Conservation (phyloP, 2,797 vertebrate species). For the Dipus sagitta region DNA sequence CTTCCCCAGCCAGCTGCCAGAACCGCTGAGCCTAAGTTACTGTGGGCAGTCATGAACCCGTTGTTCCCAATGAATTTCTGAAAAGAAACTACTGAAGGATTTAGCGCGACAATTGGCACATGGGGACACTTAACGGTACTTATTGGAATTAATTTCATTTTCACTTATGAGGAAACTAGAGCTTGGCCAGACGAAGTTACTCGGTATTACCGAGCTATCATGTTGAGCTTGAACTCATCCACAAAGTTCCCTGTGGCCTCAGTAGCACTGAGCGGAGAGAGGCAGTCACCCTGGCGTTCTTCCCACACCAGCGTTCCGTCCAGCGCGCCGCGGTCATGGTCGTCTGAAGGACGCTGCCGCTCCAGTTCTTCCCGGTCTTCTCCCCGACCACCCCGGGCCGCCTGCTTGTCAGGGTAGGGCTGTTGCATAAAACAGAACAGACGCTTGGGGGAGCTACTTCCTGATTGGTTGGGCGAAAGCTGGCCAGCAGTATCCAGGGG, state of each 20-base stretch:
- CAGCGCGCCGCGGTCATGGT: background rate
- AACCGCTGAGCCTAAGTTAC: background rate
- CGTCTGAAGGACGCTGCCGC: constrained; percentile 1
- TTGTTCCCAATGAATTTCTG: background rate
- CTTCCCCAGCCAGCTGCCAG: background rate
- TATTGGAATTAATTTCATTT: background rate
- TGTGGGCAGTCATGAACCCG: background rate
- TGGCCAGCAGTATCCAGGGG: background rate
- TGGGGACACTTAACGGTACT: background rate
- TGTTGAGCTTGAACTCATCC: background rate
- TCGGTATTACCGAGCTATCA: background rate
- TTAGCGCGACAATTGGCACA: background rate
- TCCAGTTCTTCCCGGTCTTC: background rate
- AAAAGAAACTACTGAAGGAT: constrained; percentile 9
- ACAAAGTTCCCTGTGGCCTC: background rate
- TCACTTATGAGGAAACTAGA: background rate
- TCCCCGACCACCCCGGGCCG: background rate
- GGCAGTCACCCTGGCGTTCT: background rate
- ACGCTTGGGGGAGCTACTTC: constrained; percentile 62
- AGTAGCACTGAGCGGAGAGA: background rate
- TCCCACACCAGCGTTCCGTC: background rate
- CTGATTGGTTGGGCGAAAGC: constrained; percentile 30
- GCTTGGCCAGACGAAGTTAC: background rate
- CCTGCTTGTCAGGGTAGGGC: constrained; percentile 41
- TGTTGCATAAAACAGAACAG: constrained; percentile 65